These are phyloP conservation scores for Drosophila biarmipes DNA, from an alignment of 1,140 invertebrate species.

Conservation along the genomic window DNA sequence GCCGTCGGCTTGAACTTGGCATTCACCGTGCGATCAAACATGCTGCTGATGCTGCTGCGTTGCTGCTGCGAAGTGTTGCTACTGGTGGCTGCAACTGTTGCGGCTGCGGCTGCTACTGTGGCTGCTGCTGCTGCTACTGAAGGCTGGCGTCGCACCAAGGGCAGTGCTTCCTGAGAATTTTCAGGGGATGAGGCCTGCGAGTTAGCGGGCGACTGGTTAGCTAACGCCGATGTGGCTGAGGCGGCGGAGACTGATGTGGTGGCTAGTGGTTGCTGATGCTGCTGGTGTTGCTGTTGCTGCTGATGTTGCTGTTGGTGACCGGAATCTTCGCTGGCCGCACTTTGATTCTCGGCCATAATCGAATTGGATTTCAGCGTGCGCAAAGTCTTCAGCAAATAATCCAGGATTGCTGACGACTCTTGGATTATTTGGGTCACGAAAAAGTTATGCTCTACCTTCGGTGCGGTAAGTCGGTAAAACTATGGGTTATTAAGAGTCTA, in stretches of 20 bases:
- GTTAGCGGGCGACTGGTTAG: slow-evolving; percentile 60
- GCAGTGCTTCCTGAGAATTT: slow-evolving; percentile 72
- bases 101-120: slow-evolving; percentile 33
- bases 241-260: slow-evolving; percentile 54
- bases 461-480: not conserved
- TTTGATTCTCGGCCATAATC: slow-evolving; percentile 85
- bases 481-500: slow-evolving; percentile 18
- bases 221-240: slow-evolving; percentile 47
- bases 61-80: slow-evolving; percentile 31
- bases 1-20: slow-evolving; percentile 69
- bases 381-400: slow-evolving; percentile 84
- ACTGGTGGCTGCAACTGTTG: slow-evolving; percentile 30
- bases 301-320: slow-evolving; percentile 73
- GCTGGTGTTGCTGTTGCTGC: slow-evolving; percentile 63
- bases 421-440: slow-evolving; percentile 62
- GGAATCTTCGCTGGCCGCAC: slow-evolving; percentile 83
- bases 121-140: slow-evolving; percentile 23
- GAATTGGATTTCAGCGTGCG: slow-evolving; percentile 82
- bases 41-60: slow-evolving; percentile 52
- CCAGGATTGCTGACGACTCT: slow-evolving; percentile 74
- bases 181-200: slow-evolving; percentile 76
- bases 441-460: not conserved
- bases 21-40: slow-evolving; percentile 74
- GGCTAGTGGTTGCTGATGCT: slow-evolving; percentile 51
- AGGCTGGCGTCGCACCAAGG: slow-evolving; percentile 31